Conservation (phyloP, 2,113 vertebrate genomes). For the Coreoperca whiteheadi region DNA sequence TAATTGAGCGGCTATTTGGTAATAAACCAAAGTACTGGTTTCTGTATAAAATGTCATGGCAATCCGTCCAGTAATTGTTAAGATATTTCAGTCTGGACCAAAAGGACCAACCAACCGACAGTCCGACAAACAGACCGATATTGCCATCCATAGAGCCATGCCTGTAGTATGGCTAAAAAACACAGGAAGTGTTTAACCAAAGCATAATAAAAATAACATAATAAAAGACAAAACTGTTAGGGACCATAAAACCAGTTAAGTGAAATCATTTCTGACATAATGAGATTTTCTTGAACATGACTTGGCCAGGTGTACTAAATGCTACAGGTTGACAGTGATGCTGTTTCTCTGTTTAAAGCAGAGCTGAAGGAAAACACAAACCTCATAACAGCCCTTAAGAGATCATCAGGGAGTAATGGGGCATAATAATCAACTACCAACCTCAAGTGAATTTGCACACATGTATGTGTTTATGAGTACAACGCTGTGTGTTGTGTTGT, state of each 20-base stretch:
- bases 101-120: background rate
- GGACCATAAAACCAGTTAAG: background rate
- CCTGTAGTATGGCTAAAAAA: background rate
- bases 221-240: background rate
- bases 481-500: background rate
- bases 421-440: slow-evolving; percentile 54
- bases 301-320: background rate
- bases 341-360: slow-evolving; percentile 36
- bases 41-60: background rate
- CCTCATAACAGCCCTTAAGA: slow-evolving; percentile 40
- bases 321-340: slow-evolving; percentile 33
- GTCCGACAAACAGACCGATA: background rate
- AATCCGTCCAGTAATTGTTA: background rate
- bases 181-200: background rate
- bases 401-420: slow-evolving; percentile 64
- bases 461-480: slow-evolving; percentile 3
- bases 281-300: background rate
- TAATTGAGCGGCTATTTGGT: background rate
- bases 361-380: slow-evolving; percentile 24
- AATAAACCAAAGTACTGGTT: background rate
- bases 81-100: background rate
- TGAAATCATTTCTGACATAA: background rate
- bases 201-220: background rate
- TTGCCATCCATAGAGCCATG: background rate
- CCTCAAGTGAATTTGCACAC: slow-evolving; percentile 27